Evolutionary conservation across 2,797 vertebrate genomes (phyloP), one percentile per base, ranked within the genome.

Genomic region (Coluber constrictor): DNA sequence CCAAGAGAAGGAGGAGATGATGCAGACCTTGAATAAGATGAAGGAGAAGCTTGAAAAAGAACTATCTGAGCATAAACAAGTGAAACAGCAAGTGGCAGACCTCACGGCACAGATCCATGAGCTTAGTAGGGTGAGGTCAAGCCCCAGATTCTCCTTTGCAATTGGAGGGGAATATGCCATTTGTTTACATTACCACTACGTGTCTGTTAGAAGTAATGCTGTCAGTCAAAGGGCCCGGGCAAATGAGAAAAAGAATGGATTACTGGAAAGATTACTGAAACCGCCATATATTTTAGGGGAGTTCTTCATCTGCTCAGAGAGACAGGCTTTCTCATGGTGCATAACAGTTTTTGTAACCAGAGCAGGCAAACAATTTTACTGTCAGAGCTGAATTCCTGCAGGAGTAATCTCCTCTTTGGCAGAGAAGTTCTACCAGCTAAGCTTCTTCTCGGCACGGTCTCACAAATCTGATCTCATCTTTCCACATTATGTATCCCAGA

Each of bases 1-100:
- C 25, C 99, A 99, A 96, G 99, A 99, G 98, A 99, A 99, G 94
- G 99, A 99, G 32, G 99, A 99, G 96, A 99, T 99, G 99, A 99
- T 99, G 99, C 98, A 99, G 97, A 99, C 99, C 0, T 98, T 99
- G 95, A 99, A 99, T 97, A 99, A 99, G 97, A 99, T 99, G 99
- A 99, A 99, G 97, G 99, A 99, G 97, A 99, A 99, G 95, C 98
- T 99, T 94, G 99, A 99, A 93, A 99, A 98, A 94, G 99, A 99
- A 97, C 98, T 98, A 47, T 98, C 95, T 0, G 99, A 99, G 97
- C 98, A 99, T 97, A 99, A 98, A 96, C 98, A 98, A 92, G 99
- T 98, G 96, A 99, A 99, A 95, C 99, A 99, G 97, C 99, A 99
- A 95, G 98, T 99, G 97, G 97, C 97, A 0, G 99, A 99, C 74